Evolutionary conservation across 2,797 vertebrate species (phyloP).

Genomic region (Argentina silus): DNA sequence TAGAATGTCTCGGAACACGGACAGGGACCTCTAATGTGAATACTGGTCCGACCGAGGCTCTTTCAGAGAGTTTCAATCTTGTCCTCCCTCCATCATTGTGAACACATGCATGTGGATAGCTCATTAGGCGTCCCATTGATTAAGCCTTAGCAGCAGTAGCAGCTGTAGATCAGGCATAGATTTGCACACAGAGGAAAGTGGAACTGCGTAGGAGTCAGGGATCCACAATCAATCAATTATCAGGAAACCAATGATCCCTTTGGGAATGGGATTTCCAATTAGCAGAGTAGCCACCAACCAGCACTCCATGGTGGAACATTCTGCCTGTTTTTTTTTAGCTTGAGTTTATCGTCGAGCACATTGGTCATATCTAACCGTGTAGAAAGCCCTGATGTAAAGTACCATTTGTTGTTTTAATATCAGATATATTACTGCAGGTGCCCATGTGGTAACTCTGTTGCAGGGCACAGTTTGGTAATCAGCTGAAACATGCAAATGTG

Average conservation of each 20-base stretch:
- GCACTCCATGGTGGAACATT: slow-evolving; percentile 30
- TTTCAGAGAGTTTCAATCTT: background rate
- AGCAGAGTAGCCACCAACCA: slow-evolving; percentile 59
- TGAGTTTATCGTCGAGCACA: background rate
- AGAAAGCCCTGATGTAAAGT: background rate
- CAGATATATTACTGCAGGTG: slow-evolving; percentile 16
- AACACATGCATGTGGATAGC: slow-evolving; percentile 55
- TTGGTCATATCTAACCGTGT: background rate
- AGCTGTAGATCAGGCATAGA: slow-evolving; percentile 23
- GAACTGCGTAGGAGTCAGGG: slow-evolving; percentile 36
- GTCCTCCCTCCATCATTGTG: slow-evolving; percentile 52
- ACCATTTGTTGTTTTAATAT: slow-evolving; percentile 4
- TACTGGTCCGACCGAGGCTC: background rate
- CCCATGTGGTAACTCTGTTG: background rate
- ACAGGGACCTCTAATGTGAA: background rate
- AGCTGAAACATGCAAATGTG: slow-evolving; percentile 36
- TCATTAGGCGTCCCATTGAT: slow-evolving; percentile 74
- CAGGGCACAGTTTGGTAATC: slow-evolving; percentile 26
- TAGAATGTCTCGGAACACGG: slow-evolving; percentile 3
- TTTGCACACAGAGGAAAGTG: slow-evolving; percentile 47
- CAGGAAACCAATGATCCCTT: slow-evolving; percentile 69
- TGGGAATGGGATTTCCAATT: slow-evolving; percentile 66
- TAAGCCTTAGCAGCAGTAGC: slow-evolving; percentile 41
- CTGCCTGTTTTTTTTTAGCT: slow-evolving; percentile 40
- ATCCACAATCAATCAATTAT: slow-evolving; percentile 65